Percentiles rank a stretch among this genome's conserved stretches.
Conservation (phyloP, 2,797 vertebrate species). For the Coregonus suidteri region DNA sequence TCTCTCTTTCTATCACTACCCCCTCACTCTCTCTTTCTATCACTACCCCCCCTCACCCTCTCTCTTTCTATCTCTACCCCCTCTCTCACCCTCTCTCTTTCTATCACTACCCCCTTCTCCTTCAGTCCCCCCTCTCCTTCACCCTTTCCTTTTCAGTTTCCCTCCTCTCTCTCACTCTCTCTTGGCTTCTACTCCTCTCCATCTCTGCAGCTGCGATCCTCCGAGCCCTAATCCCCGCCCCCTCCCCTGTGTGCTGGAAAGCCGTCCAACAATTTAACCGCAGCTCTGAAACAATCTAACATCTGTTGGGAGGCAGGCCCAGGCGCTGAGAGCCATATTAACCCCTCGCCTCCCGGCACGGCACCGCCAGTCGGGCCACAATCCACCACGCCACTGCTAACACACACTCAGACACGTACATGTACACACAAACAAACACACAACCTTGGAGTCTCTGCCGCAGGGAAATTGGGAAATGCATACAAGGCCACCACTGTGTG, state of each 20-base stretch:
- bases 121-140: too few species aligned
- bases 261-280: conserved; percentile 88
- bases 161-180: too few species aligned
- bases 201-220: conserved; percentile 84
- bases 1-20: too few species aligned
- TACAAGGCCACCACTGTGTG: conserved; percentile 12
- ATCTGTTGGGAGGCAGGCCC: conserved; percentile 89
- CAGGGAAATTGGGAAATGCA: neutral
- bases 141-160: too few species aligned
- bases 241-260: conserved; percentile 82
- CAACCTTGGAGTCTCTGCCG: neutral
- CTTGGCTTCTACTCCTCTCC: conserved; percentile 33
- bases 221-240: conserved; percentile 62
- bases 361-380: neutral
- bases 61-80: too few species aligned
- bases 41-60: too few species aligned
- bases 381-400: neutral
- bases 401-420: neutral
- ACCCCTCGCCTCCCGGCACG: conserved; percentile 62
- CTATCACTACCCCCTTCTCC: too few species aligned
- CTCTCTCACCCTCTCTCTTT: too few species aligned
- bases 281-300: conserved; percentile 90
- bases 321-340: conserved; percentile 76
- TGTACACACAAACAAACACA: neutral
- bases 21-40: too few species aligned